Conservation (phyloP, 2,113 vertebrate genomes). For the Siniperca chuatsi region DNA sequence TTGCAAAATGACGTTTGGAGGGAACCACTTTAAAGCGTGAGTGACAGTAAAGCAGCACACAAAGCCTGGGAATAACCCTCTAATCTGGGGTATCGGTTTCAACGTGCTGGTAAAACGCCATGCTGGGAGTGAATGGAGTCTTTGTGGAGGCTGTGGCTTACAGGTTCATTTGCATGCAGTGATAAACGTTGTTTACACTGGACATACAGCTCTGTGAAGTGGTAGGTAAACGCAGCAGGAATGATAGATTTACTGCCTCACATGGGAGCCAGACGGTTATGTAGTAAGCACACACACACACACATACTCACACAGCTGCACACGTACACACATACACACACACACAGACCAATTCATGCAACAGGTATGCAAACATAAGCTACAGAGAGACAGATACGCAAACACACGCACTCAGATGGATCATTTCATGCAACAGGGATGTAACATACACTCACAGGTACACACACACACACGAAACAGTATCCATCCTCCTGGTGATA, state of each 20-base stretch:
- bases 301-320: conserved; percentile 2
- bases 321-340: conserved; percentile 31
- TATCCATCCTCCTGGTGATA: conserved; percentile 66
- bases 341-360: conserved; percentile 64
- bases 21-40: conserved; percentile 30
- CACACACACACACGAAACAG: conserved; percentile 44
- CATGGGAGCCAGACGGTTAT: conserved; percentile 75
- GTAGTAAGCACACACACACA: conserved; percentile 31
- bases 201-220: conserved; percentile 79
- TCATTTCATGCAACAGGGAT: conserved; percentile 61
- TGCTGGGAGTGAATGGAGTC: conserved; percentile 70
- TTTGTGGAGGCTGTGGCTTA: conserved; percentile 71
- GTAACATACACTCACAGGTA: conserved; percentile 45
- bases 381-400: conserved; percentile 53
- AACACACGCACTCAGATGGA: conserved; percentile 63
- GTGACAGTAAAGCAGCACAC: conserved; percentile 63
- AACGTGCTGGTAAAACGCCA: conserved; percentile 25
- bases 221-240: conserved; percentile 75
- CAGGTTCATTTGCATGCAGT: conserved; percentile 81
- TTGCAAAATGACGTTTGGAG: conserved; percentile 41
- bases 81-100: conserved; percentile 78
- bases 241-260: conserved; percentile 80
- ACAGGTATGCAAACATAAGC: conserved; percentile 66
- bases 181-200: conserved; percentile 85
- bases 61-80: conserved; percentile 61